These are phyloP conservation scores for Phocoena sinus DNA, from an alignment of 2,113 vertebrate genomes.

Conservation along the genomic window DNA sequence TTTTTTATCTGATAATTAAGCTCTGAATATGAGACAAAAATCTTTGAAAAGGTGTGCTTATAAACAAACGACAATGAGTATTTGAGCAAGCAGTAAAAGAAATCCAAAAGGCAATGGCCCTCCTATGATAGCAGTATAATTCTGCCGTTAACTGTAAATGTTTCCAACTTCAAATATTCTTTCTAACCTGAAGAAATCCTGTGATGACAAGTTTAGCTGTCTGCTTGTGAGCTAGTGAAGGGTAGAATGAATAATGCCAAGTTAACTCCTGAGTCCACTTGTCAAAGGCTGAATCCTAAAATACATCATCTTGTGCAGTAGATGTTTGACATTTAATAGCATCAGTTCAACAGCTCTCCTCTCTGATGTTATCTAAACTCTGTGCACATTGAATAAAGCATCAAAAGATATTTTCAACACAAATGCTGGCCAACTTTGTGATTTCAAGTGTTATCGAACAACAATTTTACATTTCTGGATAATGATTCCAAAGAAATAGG, in stretches of 20 bases:
- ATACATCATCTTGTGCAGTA: not conserved
- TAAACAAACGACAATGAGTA: not conserved
- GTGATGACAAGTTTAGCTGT: slow-evolving; percentile 8
- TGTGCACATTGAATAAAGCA: not conserved
- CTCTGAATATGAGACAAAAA: not conserved
- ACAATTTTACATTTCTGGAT: not conserved
- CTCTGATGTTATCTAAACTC: slow-evolving; percentile 1
- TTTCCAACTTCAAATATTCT: slow-evolving; percentile 22
- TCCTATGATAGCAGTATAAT: not conserved
- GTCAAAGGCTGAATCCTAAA: slow-evolving; percentile 47
- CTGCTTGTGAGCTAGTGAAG: slow-evolving; percentile 22
- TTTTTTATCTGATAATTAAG: not conserved
- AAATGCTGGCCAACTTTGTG: not conserved
- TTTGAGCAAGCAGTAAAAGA: not conserved
- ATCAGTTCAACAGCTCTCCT: not conserved
- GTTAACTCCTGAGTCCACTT: slow-evolving; percentile 35
- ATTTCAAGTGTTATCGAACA: not conserved
- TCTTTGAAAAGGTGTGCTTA: not conserved
- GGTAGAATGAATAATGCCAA: slow-evolving; percentile 15
- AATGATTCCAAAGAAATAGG: not conserved
- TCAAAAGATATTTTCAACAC: not conserved
- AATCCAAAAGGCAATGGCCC: not conserved
- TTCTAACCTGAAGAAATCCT: slow-evolving; percentile 23
- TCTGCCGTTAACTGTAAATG: not conserved
- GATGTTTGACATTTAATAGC: slow-evolving; percentile 34